phyloP scores from a whole-genome alignment of 2,113 vertebrate species.

The Murina feae region DNA sequence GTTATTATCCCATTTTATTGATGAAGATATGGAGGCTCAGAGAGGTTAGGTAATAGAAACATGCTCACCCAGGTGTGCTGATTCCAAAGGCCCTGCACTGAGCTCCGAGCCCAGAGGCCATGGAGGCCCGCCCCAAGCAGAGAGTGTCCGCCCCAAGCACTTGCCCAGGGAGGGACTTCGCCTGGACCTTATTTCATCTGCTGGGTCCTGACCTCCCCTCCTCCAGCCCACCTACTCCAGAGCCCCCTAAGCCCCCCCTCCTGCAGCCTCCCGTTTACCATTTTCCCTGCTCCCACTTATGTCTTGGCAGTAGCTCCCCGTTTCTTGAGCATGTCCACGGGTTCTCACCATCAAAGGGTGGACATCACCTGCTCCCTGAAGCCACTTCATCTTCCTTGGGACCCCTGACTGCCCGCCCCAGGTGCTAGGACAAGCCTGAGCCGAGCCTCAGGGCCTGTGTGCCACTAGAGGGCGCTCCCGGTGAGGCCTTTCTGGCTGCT shows the following conservation, averaged over 20 bases:
- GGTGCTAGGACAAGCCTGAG: not conserved
- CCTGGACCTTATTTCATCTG: not conserved
- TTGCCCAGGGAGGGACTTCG: accelerated
- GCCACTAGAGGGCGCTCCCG: slow-evolving; percentile 70
- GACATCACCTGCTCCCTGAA: not conserved
- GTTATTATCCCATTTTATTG: not conserved
- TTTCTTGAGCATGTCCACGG: not conserved
- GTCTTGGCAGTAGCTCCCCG: not conserved
- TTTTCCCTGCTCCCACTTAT: not conserved
- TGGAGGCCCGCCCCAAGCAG: accelerated
- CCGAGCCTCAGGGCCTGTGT: not conserved
- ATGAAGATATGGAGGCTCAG: not conserved
- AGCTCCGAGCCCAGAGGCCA: not conserved
- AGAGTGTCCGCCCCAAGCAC: not conserved
- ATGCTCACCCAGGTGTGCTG: not conserved
- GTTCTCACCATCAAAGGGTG: not conserved
- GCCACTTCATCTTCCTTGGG: not conserved
- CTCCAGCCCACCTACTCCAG: not conserved
- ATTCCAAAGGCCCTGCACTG: not conserved
- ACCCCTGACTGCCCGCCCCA: not conserved
- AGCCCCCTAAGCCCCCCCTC: not conserved
- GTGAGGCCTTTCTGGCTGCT: not conserved
- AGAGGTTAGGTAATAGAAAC: not conserved
- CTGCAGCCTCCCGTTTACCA: not conserved
- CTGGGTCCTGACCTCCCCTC: not conserved